These are phyloP conservation scores for Calliopsis andreniformis DNA, from an alignment of 1,140 invertebrate genomes.

Conservation along the genomic window DNA sequence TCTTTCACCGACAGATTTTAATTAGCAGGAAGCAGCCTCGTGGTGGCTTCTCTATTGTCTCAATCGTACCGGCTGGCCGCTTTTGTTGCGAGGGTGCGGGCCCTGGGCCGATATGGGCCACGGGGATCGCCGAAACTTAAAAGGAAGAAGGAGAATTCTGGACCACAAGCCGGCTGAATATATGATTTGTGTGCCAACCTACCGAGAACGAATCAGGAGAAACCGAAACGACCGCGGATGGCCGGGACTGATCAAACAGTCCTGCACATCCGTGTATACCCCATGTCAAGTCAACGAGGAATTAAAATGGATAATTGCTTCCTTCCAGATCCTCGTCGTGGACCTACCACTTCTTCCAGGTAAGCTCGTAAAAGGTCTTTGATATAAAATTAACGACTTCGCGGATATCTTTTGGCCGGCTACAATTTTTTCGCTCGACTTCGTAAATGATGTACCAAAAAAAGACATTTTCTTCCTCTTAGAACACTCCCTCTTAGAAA, in stretches of 20 bases:
- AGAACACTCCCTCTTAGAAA: too few species aligned
- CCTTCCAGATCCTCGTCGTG: conserved; percentile 48
- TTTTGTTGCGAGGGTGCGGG: conserved; percentile 25
- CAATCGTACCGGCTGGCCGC: conserved; percentile 19
- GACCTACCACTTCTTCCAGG: conserved; percentile 67
- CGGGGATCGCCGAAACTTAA: conserved; percentile 7
- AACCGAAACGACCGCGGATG: conserved; percentile 53
- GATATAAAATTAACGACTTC: conserved; percentile 72
- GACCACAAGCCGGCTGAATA: conserved; percentile 37
- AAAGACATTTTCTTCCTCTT: not conserved
- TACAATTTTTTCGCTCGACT: not conserved
- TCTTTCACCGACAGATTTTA: conserved; percentile 38
- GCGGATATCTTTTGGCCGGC: conserved; percentile 10
- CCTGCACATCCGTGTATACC: conserved; percentile 52
- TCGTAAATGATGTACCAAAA: not conserved
- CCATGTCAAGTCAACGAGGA: conserved; percentile 64
- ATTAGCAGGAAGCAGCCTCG: conserved; percentile 17
- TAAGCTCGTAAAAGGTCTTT: conserved; percentile 69
- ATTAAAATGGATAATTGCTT: conserved; percentile 74
- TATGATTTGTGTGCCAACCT: conserved; percentile 51
- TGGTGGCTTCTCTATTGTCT: conserved; percentile 38
- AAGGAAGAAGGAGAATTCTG: conserved; percentile 12
- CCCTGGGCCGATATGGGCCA: not conserved
- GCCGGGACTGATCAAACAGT: conserved; percentile 69
- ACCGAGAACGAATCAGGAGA: conserved; percentile 36